Evolutionary conservation across 30 jellyfish, hydroid and myxozoan genomes (phyloP).

Genomic region (Hydra vulgaris): DNA sequence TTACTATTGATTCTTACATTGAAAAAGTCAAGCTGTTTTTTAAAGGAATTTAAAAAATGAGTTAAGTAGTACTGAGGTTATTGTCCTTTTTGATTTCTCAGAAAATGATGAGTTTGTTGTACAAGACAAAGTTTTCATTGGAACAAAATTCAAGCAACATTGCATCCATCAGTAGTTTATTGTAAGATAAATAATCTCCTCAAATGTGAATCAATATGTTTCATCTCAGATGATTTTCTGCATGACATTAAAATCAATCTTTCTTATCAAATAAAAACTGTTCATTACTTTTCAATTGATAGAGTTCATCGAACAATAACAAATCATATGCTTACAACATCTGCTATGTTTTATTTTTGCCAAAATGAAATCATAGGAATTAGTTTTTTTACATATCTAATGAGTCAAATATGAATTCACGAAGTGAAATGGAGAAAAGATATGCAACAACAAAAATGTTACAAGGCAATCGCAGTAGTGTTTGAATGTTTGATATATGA

Average conservation of each 20-base stretch:
- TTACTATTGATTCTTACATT: constrained; percentile 46
- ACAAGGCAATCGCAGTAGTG: too few relatives aligned
- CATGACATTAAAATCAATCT: constrained; percentile 20
- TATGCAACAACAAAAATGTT: not conserved
- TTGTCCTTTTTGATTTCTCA: constrained; percentile 37
- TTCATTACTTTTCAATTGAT: constrained; percentile 26
- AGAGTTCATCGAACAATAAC: not conserved
- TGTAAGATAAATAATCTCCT: not conserved
- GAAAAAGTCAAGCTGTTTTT: constrained; percentile 32
- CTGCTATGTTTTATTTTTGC: not conserved
- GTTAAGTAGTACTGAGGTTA: constrained; percentile 30
- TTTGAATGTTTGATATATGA: too few relatives aligned
- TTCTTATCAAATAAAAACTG: not conserved
- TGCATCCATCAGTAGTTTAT: not conserved
- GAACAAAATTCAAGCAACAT: constrained; percentile 33
- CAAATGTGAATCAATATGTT: constrained; percentile 21
- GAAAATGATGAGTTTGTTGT: constrained; percentile 41
- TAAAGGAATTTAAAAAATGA: constrained; percentile 21
- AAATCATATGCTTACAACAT: not conserved
- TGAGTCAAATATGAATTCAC: not conserved
- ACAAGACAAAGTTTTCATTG: constrained; percentile 42
- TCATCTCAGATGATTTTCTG: constrained; percentile 43
- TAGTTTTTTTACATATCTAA: not conserved
- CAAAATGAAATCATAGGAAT: not conserved
- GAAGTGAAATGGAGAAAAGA: not conserved